Evolutionary conservation across 2,797 vertebrate genomes (phyloP), one percentile per base, ranked within the genome.

Genomic region (Falco novaeseelandiae): DNA sequence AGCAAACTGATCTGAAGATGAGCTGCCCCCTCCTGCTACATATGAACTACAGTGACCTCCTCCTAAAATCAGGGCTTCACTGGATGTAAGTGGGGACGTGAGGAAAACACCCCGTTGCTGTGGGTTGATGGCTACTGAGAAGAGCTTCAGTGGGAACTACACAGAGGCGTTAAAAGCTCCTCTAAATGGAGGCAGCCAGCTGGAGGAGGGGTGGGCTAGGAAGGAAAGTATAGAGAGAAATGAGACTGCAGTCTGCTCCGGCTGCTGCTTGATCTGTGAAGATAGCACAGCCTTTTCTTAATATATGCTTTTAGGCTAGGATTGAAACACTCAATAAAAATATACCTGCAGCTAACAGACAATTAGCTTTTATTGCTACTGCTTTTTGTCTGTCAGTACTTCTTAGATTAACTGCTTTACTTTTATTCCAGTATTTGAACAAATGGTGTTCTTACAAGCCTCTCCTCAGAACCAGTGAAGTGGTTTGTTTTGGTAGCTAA

Each of bases 321-420:
- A 96, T 62, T 96, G 90, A 95, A 96, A 89, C 71, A 91, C 94
- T 96, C 94, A 83, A 71, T 94, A 95, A 94, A 96, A 96, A 84
- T 93, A 94, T 66, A 96, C 94, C 95, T 96, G 87, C 54, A 96
- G 89, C 94, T 96, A 96, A 88, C 93, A 96, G 95, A 96, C 95
- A 96, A 94, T 96, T 96, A 96, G 95, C 62, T 95, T 97, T 97
- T 96, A 96, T 92, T 96, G 95, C 76, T 78, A 62, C 76, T 89
- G 84, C 87, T 87, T 96, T 97, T 95, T 95, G 76, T 94, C 93
- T 95, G 90, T 94, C 94, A 94, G 83, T 95, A 72, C 51, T 93
- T 71, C 89, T 89, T 81, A 91, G 87, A 95, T 96, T 94, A 94
- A 97, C 89, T 74, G 69, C 72, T 93, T 95, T 89, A 70, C 65